Conservation (phyloP, 2,888 invertebrate genomes). For the Neoitamus cyanurus region DNA sequence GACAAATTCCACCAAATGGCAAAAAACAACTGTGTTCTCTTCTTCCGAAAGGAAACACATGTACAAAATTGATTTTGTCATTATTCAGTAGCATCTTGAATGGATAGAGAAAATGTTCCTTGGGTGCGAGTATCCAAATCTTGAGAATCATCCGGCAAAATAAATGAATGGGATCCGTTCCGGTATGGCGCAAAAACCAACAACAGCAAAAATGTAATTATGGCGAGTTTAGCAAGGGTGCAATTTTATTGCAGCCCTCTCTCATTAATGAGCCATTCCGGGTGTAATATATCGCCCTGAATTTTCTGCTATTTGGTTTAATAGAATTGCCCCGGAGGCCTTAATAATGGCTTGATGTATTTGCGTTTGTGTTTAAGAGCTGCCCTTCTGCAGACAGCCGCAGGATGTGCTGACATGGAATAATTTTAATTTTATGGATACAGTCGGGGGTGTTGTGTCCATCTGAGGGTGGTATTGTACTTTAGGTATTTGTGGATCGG, state of each 20-base stretch:
- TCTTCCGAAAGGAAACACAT: conserved; percentile 10
- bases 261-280: conserved; percentile 34
- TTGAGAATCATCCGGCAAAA: conserved; percentile 7
- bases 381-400: neutral
- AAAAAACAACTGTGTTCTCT: neutral
- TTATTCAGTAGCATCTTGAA: conserved; percentile 20
- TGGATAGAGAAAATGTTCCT: neutral
- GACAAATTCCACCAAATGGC: neutral
- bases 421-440: conserved; percentile 9
- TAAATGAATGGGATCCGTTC: conserved; percentile 16
- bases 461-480: neutral
- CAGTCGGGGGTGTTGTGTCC: neutral
- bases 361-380: neutral
- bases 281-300: conserved; percentile 27
- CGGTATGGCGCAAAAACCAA: neutral
- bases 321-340: conserved; percentile 26
- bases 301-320: conserved; percentile 42
- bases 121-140: neutral
- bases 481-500: neutral
- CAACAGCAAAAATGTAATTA: conserved; percentile 35
- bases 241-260: conserved; percentile 44
- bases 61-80: conserved; percentile 46
- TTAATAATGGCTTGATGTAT: conserved; percentile 30
- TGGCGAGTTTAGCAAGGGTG: conserved; percentile 35
- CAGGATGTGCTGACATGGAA: conserved; percentile 14